Evolutionary conservation across 2,797 vertebrate species (phyloP), one percentile per base, ranked within the genome.

Genomic region (Synanceia verrucosa): DNA sequence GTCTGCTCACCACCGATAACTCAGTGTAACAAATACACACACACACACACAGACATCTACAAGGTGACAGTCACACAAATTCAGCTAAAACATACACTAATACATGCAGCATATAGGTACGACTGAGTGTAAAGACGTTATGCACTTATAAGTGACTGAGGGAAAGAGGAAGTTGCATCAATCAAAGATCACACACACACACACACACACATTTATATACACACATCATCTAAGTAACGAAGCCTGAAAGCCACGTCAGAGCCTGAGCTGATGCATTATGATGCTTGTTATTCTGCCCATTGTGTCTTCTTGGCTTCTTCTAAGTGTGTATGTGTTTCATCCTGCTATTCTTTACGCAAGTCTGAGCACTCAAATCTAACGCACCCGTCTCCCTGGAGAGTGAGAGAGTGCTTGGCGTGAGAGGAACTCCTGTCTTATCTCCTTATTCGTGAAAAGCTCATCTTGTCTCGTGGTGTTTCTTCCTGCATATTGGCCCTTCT

Each of bases 1-100:
- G 88, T 85, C 92, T 94, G 94, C 89, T 83, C 71, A 61, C 51
- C 60, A 51, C 88, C 79, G 93, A 94, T 92, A 94, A 91, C 84
- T 73, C 39, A 58, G 75, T 67, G 79, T 51, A 86, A 84, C 82
- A 89, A 86, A 90, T 73, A 76, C 81, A 81, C 70, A 72, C 50
- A 44, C 60, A 66, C 53, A 80, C 31, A 74, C 58, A 66, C 65
- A 70, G 46, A 60, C 43, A 19, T 43, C 41, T 43, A 19, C 29
- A 55, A 58, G 58, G 70, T 55, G 53, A 69, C 39, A 74, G 56
- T 61, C 60, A 43, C 58, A 58, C n/a, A 55, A 9, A 70, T 19
- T 37, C 68, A 56, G 52, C 47, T 56, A 50, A 63, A 58, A n/a
- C n/a, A n/a, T 61, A 58, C 43, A 48, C n/a, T 11, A 31, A 47